Conservation (phyloP, 2,797 vertebrate species). For the Huso huso region DNA sequence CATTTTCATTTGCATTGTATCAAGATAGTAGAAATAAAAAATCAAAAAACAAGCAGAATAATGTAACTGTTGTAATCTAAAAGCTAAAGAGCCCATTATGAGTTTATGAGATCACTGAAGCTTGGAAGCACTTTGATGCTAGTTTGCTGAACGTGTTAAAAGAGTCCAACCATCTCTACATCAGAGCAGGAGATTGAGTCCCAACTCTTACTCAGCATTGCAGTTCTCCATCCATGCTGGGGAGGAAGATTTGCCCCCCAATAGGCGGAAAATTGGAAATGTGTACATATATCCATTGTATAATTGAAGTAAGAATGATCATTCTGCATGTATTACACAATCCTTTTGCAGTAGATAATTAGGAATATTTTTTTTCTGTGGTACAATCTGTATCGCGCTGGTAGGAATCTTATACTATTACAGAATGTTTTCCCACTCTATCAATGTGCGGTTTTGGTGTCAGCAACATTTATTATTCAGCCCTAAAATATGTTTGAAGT, state of each 20-base stretch:
- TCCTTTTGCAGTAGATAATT: no score
- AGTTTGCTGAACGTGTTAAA: not conserved
- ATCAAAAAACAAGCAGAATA: no score
- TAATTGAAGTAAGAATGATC: slow-evolving; percentile 14
- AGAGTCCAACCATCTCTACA: not conserved
- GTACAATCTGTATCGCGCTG: no score
- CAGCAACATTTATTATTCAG: no score
- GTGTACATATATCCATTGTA: slow-evolving; percentile 5
- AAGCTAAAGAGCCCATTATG: no score
- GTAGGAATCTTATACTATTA: not conserved
- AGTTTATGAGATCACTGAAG: not conserved
- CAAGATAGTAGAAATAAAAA: no score
- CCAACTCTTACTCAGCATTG: not conserved
- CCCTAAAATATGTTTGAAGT: no score
- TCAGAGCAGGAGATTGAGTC: not conserved
- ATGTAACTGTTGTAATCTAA: no score
- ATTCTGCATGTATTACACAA: slow-evolving; percentile 5
- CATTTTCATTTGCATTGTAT: no score
- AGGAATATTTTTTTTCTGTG: no score
- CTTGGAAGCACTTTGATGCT: not conserved
- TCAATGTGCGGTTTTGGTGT: no score
- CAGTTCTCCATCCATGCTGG: not conserved
- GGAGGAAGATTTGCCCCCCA: not conserved
- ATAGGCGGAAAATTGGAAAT: not conserved
- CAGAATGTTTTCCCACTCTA: no score